Conservation (phyloP, 2,797 vertebrate species). For the Linurgus olivaceus region DNA sequence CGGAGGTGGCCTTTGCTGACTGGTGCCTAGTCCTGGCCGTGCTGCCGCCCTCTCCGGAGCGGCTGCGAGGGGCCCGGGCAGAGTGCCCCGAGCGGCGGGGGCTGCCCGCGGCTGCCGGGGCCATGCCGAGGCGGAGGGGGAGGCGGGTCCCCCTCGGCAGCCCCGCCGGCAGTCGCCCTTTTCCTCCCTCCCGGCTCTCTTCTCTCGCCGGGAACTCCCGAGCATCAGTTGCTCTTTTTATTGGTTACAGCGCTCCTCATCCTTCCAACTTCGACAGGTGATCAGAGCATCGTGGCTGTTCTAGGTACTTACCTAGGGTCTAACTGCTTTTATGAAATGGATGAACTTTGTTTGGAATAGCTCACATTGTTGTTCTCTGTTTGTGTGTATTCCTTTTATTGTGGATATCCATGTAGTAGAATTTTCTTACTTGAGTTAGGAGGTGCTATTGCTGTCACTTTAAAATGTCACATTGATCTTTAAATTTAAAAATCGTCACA, state of each 20-base stretch:
- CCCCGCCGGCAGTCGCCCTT: not conserved
- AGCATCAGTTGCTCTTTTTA: not conserved
- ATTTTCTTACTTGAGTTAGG: not conserved
- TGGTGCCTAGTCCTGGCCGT: not conserved
- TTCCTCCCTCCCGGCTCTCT: not conserved
- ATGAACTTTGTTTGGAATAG: not conserved
- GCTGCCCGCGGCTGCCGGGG: not conserved
- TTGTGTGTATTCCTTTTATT: not conserved
- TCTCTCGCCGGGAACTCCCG: not conserved
- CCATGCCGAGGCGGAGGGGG: not conserved
- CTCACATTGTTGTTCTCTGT: not conserved
- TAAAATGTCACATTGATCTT: not conserved
- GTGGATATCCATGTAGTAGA: not conserved
- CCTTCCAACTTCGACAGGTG: not conserved
- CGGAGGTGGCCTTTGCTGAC: fast-evolving
- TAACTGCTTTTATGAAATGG: not conserved
- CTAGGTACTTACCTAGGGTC: not conserved
- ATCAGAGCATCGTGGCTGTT: not conserved
- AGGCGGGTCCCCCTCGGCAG: not conserved
- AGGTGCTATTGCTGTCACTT: not conserved
- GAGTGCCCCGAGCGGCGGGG: not conserved
- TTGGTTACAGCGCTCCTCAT: not conserved
- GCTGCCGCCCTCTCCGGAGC: not conserved
- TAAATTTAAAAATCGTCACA: not conserved
- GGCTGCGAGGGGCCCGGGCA: not conserved